Conservation (phyloP, 1,140 invertebrate genomes). For the Drosophila ogumai region DNA sequence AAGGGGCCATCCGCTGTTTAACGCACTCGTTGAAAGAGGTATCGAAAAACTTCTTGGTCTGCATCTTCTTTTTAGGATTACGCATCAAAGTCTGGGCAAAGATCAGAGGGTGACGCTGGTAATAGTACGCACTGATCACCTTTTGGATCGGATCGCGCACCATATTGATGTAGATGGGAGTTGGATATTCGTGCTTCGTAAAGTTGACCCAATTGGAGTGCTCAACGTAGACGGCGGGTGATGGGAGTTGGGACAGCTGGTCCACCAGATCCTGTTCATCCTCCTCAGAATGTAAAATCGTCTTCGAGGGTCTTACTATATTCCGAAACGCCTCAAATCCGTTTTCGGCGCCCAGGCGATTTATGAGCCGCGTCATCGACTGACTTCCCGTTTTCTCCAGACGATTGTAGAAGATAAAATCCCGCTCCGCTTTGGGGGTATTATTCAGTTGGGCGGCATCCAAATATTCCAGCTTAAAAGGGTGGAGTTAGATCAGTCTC, state of each 20-base stretch:
- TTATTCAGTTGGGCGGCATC: constrained; percentile 88
- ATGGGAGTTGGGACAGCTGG: constrained; percentile 59
- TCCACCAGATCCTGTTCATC: constrained; percentile 88
- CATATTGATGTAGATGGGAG: constrained; percentile 95
- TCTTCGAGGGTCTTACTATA: not conserved
- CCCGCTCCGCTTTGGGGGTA: constrained; percentile 89
- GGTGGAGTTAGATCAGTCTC: constrained; percentile 17
- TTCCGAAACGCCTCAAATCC: constrained; percentile 57
- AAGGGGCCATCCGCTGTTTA: constrained; percentile 88
- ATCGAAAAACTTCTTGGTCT: constrained; percentile 93
- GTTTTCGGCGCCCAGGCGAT: constrained; percentile 86
- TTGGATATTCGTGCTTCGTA: constrained; percentile 89
- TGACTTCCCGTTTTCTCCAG: constrained; percentile 95
- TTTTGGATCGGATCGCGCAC: constrained; percentile 94
- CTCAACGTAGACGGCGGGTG: constrained; percentile 72
- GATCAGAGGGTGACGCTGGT: constrained; percentile 88
- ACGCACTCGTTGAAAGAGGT: constrained; percentile 96
- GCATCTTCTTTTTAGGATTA: constrained; percentile 91
- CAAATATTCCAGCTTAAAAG: constrained; percentile 60
- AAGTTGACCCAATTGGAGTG: constrained; percentile 86
- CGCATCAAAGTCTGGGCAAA: constrained; percentile 88
- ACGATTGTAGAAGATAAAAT: constrained; percentile 91
- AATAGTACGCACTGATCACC: constrained; percentile 95
- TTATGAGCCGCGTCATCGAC: constrained; percentile 92
- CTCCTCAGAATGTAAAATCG: constrained; percentile 80